Evolutionary conservation across 2,888 invertebrate genomes (phyloP).

Genomic region (Digitonthophagus gazella): DNA sequence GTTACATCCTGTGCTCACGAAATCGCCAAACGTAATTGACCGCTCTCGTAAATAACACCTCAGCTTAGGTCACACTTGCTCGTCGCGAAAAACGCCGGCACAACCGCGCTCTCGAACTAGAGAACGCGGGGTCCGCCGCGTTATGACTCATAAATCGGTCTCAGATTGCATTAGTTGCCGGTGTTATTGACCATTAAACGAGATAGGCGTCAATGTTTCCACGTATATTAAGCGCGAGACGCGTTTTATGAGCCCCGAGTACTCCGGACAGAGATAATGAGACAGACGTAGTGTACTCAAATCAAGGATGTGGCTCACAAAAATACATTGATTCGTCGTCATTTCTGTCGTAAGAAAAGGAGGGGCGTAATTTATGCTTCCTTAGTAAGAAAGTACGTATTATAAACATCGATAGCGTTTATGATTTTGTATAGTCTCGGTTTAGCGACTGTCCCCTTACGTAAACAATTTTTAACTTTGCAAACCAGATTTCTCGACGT

Average conservation of each 20-base stretch:
- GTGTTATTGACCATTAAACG: neutral
- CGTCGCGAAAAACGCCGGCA: neutral
- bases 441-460: no score
- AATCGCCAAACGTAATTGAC: neutral
- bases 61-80: neutral
- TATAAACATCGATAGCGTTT: no score
- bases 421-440: no score
- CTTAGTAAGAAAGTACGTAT: no score
- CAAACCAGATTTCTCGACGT: no score
- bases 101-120: neutral
- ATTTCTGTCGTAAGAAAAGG: no score
- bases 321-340: no score
- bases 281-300: no score
- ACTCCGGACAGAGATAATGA: neutral
- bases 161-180: neutral
- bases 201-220: neutral
- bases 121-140: neutral
- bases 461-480: no score
- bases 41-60: neutral
- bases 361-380: no score
- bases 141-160: neutral
- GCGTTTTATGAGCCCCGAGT: neutral
- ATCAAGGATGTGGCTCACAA: no score
- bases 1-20: neutral
- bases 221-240: neutral